Percentiles rank a stretch among this genome's conserved stretches.
phyloP scores from a whole-genome alignment of 37 sponge, comb jelly and placozoan species.

The Bolinopsis microptera region DNA sequence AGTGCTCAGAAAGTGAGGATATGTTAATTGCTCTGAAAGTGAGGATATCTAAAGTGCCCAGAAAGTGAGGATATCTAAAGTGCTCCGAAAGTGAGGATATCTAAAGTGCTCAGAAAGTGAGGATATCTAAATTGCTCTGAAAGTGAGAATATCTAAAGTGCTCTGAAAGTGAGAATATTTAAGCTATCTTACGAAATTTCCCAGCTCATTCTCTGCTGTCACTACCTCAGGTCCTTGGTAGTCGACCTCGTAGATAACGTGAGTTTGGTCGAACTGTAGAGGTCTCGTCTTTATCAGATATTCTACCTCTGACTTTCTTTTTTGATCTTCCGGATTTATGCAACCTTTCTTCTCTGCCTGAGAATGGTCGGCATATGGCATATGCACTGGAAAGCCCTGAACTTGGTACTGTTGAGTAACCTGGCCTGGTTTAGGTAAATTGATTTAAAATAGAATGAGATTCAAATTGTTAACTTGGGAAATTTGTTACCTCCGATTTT shows the following conservation, averaged over 20 bases:
- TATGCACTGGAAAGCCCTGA: not conserved
- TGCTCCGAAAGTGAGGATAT: too few relatives aligned
- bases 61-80: too few relatives aligned
- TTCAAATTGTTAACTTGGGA: not conserved
- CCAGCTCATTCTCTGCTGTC: not conserved
- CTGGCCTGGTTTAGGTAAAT: too few relatives aligned
- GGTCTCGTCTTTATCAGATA: constrained; percentile 17
- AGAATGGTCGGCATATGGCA: too few relatives aligned
- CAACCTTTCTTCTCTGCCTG: not conserved
- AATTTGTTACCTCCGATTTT: constrained; percentile 15
- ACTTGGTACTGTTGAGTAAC: not conserved
- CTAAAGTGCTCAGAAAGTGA: too few relatives aligned
- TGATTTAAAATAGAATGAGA: too few relatives aligned
- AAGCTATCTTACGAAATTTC: not conserved
- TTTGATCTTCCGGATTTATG: not conserved
- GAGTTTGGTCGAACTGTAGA: not conserved
- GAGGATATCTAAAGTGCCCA: too few relatives aligned
- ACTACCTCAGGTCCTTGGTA: constrained; percentile 63
- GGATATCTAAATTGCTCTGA: too few relatives aligned
- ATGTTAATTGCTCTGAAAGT: too few relatives aligned
- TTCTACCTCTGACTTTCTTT: constrained; percentile 11
- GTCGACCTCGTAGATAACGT: constrained; percentile 25
- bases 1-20: too few relatives aligned
- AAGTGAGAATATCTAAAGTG: too few relatives aligned
- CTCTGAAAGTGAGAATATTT: too few relatives aligned